Conservation (phyloP, 23 tunicate species). For the Clavelina lepadiformis region DNA sequence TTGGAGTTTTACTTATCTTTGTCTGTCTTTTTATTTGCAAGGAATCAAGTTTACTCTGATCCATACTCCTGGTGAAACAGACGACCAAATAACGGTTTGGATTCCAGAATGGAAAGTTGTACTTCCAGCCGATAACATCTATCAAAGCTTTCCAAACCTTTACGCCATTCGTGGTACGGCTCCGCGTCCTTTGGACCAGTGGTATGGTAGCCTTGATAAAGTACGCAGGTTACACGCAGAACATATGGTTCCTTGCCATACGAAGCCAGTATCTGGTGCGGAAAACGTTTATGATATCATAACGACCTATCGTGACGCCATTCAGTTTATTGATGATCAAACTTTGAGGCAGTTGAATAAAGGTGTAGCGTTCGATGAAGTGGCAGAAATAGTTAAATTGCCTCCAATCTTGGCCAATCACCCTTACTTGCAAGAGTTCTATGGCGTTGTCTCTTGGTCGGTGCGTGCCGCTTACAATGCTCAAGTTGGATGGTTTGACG, state of each 20-base stretch:
- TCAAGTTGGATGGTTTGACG: slow-evolving; percentile 76
- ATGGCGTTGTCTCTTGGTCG: slow-evolving; percentile 85
- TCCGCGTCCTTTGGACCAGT: slow-evolving; percentile 27
- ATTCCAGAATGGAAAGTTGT: slow-evolving; percentile 61
- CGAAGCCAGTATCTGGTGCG: slow-evolving; percentile 48
- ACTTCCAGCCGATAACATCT: slow-evolving; percentile 79
- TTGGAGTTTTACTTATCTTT: neutral
- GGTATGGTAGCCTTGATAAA: slow-evolving; percentile 54
- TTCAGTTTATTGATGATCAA: slow-evolving; percentile 80
- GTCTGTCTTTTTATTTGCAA: neutral
- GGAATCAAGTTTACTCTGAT: slow-evolving; percentile 54
- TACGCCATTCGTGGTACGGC: slow-evolving; percentile 86
- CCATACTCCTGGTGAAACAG: slow-evolving; percentile 94
- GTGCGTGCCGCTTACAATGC: slow-evolving; percentile 51
- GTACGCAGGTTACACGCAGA: slow-evolving; percentile 35
- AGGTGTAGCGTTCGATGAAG: slow-evolving; percentile 37
- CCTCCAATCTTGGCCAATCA: slow-evolving; percentile 55
- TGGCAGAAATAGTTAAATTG: slow-evolving; percentile 53
- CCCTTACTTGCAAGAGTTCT: slow-evolving; percentile 63
- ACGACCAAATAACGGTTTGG: slow-evolving; percentile 83
- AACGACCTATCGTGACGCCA: slow-evolving; percentile 69
- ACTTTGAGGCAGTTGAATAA: slow-evolving; percentile 48
- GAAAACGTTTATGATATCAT: slow-evolving; percentile 53
- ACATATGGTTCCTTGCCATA: slow-evolving; percentile 68
- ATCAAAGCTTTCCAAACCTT: slow-evolving; percentile 80